phyloP scores from a whole-genome alignment of 92 coral and sea anemone species.

The Virgularia gustaviana region DNA sequence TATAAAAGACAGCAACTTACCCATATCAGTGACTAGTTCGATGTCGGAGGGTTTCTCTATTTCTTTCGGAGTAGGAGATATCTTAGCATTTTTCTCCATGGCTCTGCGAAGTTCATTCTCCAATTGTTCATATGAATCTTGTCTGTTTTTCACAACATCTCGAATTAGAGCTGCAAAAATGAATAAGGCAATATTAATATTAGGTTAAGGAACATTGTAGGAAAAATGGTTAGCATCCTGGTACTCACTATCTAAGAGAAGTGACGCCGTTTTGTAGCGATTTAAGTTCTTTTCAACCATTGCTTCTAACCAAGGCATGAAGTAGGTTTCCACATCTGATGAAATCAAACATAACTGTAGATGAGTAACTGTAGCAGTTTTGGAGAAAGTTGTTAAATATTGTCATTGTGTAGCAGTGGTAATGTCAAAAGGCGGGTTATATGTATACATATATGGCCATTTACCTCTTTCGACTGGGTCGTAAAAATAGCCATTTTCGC shows the following conservation, averaged over 20 bases:
- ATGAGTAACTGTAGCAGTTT: not conserved
- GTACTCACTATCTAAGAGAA: constrained; percentile 81
- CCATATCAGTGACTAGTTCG: too few relatives aligned
- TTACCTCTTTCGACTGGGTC: constrained; percentile 99
- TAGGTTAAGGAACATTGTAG: not conserved
- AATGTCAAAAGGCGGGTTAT: not conserved
- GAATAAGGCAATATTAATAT: not conserved
- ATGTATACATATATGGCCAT: not conserved
- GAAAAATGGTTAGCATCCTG: too few relatives aligned
- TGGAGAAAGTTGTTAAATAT: too few relatives aligned
- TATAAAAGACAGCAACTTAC: not conserved
- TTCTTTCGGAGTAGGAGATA: constrained; percentile 61
- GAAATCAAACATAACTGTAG: not conserved
- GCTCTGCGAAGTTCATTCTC: constrained; percentile 73
- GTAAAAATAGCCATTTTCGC: constrained; percentile 96
- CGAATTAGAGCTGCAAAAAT: constrained; percentile 69
- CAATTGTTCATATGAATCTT: constrained; percentile 66
- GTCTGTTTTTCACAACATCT: constrained; percentile 80
- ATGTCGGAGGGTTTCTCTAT: constrained; percentile 60
- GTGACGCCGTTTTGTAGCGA: constrained; percentile 65
- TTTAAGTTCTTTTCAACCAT: constrained; percentile 69
- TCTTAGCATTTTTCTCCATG: constrained; percentile 71
- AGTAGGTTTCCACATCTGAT: constrained; percentile 88
- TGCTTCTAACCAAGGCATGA: constrained; percentile 93
- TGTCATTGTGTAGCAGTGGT: not conserved